A percentile compares a stretch with the other conserved stretches of the same genome.
These are phyloP conservation scores for Furcula furcula DNA, from an alignment of 2,888 invertebrate species.

Conservation along the genomic window DNA sequence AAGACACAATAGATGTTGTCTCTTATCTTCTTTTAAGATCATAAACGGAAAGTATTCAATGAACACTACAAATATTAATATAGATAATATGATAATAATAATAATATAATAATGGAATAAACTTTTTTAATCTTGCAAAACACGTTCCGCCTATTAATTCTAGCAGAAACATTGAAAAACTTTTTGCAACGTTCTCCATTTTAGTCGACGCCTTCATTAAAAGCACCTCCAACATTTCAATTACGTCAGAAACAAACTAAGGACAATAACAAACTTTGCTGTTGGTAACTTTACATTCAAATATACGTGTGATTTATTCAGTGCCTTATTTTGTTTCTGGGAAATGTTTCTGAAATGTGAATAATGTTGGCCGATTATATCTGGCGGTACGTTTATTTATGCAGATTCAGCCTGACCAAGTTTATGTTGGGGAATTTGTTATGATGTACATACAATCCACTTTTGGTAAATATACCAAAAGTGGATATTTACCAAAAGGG, in stretches of 20 bases:
- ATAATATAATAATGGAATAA: not conserved
- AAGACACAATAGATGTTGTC: too few species aligned
- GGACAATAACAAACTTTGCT: constrained; percentile 38
- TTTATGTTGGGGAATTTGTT: not conserved
- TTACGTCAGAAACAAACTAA: constrained; percentile 32
- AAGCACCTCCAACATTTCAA: constrained; percentile 42
- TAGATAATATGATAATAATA: too few species aligned
- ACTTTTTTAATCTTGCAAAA: constrained; percentile 3
- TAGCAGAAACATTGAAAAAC: constrained; percentile 31
- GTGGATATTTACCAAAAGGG: too few species aligned
- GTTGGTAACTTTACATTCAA: constrained; percentile 37
- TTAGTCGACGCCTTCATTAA: constrained; percentile 34
- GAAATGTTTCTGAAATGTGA: constrained; percentile 17
- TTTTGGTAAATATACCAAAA: too few species aligned
- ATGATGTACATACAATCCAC: too few species aligned
- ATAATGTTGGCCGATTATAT: constrained; percentile 27
- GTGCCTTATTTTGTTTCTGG: constrained; percentile 26
- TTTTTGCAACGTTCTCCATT: constrained; percentile 25
- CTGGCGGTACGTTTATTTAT: constrained; percentile 22
- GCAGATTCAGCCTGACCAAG: constrained; percentile 15
- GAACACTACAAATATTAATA: too few species aligned
- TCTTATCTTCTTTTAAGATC: too few species aligned
- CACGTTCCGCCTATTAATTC: constrained; percentile 17
- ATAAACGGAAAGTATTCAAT: too few species aligned
- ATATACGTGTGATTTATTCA: constrained; percentile 39